Conservation (phyloP, 2,888 invertebrate species). For the Yponomeuta evonymella region DNA sequence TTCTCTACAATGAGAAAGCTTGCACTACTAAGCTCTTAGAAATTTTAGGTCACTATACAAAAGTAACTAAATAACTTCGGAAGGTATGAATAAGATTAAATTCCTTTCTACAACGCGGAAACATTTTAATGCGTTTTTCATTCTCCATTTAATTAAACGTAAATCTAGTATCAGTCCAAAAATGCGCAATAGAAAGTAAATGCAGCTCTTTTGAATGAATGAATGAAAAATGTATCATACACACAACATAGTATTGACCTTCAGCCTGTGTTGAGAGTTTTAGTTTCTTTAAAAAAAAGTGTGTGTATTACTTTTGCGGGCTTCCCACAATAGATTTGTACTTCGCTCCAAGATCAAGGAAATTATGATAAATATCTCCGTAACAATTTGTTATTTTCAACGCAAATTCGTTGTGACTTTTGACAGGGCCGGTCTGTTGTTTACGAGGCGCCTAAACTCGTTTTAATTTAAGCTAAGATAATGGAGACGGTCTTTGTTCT, state of each 20-base stretch:
- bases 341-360: not conserved
- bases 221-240: too few relatives aligned
- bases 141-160: slow-evolving; percentile 19
- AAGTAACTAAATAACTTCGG: not conserved
- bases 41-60: not conserved
- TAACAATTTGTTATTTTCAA: slow-evolving; percentile 12
- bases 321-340: not conserved
- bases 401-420: slow-evolving; percentile 11
- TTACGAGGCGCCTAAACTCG: slow-evolving; percentile 13
- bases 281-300: slow-evolving; percentile 3
- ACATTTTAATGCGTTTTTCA: slow-evolving; percentile 14
- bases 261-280: not conserved
- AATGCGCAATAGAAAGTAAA: slow-evolving; percentile 11
- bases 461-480: slow-evolving; percentile 10
- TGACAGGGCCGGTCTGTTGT: slow-evolving; percentile 11
- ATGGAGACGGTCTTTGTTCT: slow-evolving; percentile 11
- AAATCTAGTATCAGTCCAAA: slow-evolving; percentile 15
- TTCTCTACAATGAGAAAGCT: too few relatives aligned
- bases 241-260: too few relatives aligned
- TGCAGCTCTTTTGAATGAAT: not conserved
- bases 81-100: slow-evolving; percentile 5
- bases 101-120: not conserved
- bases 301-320: not conserved
- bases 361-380: not conserved
- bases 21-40: too few relatives aligned